phyloP scores from a whole-genome alignment of 2,888 invertebrate genomes.

The Scaptomyza parva region DNA sequence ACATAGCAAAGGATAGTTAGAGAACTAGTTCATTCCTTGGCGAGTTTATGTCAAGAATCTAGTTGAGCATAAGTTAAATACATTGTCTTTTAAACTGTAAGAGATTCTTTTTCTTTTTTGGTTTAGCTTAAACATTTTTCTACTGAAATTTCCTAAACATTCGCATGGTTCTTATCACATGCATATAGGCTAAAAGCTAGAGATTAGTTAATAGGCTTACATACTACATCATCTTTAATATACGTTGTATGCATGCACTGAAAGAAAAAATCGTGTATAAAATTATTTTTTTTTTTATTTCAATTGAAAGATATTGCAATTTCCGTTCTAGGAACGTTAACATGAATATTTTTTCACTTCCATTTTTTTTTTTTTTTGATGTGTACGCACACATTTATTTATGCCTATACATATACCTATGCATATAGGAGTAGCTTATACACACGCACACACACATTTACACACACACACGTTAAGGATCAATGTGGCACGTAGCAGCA shows the following conservation, averaged over 20 bases:
- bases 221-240: background rate
- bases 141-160: background rate
- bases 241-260: background rate
- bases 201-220: constrained; percentile 9
- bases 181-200: constrained; percentile 7
- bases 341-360: too few relatives aligned
- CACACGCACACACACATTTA: constrained; percentile 14
- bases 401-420: constrained; percentile 5
- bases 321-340: too few relatives aligned
- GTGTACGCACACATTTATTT: background rate
- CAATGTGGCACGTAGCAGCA: constrained; percentile 75
- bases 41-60: too few relatives aligned
- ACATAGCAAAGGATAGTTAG: too few relatives aligned
- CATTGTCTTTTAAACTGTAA: background rate
- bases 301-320: too few relatives aligned
- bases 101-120: background rate
- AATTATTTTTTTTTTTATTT: too few relatives aligned
- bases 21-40: too few relatives aligned
- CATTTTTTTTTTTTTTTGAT: background rate
- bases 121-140: background rate
- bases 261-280: background rate
- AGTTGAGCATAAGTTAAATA: background rate
- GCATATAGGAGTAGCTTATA: constrained; percentile 32
- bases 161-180: constrained; percentile 15
- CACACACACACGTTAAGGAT: constrained; percentile 62